phyloP scores from a whole-genome alignment of 1,140 invertebrate genomes.

The Listronotus oregonensis region DNA sequence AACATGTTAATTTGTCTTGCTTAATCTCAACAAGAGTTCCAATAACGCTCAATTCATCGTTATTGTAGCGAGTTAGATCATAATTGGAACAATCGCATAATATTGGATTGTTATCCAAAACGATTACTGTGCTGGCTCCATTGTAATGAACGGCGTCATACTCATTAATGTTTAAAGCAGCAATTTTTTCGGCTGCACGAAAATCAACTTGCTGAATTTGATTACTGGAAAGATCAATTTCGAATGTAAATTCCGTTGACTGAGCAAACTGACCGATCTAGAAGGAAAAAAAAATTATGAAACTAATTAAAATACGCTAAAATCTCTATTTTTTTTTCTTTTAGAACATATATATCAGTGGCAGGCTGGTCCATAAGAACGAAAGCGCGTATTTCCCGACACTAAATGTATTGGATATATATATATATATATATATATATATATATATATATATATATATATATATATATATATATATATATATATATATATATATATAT shows the following conservation, averaged over 20 bases:
- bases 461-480: too few relatives aligned
- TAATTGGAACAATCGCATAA: slow-evolving; percentile 28
- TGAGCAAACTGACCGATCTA: neutral
- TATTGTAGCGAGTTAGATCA: slow-evolving; percentile 39
- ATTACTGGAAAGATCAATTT: neutral
- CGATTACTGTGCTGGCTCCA: slow-evolving; percentile 1
- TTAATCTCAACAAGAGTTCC: slow-evolving; percentile 26
- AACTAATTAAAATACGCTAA: too few relatives aligned
- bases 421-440: too few relatives aligned
- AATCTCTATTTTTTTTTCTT: too few relatives aligned
- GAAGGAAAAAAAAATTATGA: neutral
- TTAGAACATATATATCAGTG: too few relatives aligned
- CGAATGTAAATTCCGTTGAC: neutral
- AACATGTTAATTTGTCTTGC: slow-evolving; percentile 27
- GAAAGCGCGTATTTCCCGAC: too few relatives aligned
- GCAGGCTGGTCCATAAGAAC: too few relatives aligned
- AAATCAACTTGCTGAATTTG: slow-evolving; percentile 11
- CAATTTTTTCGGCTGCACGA: neutral
- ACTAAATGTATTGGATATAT: too few relatives aligned
- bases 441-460: too few relatives aligned
- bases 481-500: too few relatives aligned
- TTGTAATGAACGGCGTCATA: neutral
- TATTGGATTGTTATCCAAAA: slow-evolving; percentile 19
- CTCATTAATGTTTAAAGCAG: neutral
- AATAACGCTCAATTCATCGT: slow-evolving; percentile 18